A percentile compares a stretch with the other conserved stretches of the same genome.
phyloP scores from a whole-genome alignment of 2,888 invertebrate species.

The Pristionchus arcanus region DNA sequence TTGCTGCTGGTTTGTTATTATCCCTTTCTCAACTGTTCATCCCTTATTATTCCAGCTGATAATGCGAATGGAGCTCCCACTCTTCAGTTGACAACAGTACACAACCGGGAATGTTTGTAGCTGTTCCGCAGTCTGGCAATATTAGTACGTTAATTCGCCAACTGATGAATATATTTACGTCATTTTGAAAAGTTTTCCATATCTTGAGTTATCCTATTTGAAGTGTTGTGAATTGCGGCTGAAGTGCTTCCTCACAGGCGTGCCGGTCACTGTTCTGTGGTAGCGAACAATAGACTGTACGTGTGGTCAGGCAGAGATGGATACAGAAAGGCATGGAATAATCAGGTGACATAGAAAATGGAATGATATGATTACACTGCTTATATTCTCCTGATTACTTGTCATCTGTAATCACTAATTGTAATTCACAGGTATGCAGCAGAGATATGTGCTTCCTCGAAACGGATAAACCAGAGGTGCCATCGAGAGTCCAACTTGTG shows the following conservation, averaged over 20 bases:
- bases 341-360: slow-evolving; percentile 86
- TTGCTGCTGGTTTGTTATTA: not conserved
- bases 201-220: no score
- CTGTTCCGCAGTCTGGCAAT: not conserved
- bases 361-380: not conserved
- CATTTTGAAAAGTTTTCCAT: no score
- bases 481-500: slow-evolving; percentile 93
- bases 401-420: not conserved
- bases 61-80: not conserved
- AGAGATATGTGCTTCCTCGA: slow-evolving; percentile 96
- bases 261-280: slow-evolving; percentile 97
- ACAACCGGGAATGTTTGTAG: not conserved
- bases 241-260: slow-evolving; percentile 94
- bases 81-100: not conserved
- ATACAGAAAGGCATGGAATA: slow-evolving; percentile 99
- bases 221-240: not conserved
- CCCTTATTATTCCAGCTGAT: not conserved
- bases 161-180: no score
- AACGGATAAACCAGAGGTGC: slow-evolving; percentile 92
- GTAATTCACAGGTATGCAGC: slow-evolving; percentile 87
- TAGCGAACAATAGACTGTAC: slow-evolving; percentile 95
- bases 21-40: not conserved
- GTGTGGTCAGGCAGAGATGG: slow-evolving; percentile 99
- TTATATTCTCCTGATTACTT: not conserved
- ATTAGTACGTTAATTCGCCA: not conserved